Conservation (phyloP, 2,888 invertebrate species). For the Cepaea hortensis region DNA sequence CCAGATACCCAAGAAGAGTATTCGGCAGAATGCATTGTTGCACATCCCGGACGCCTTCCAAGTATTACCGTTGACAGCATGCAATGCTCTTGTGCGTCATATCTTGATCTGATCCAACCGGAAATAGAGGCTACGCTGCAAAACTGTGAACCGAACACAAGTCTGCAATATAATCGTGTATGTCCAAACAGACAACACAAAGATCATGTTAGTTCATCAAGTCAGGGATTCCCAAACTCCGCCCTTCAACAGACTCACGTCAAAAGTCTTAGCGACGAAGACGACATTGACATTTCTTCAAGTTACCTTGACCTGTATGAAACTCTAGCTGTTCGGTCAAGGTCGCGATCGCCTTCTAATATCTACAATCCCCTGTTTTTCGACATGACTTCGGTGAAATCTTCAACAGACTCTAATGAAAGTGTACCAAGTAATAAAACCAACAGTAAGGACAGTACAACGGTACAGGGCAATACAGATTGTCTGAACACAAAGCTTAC, state of each 20-base stretch:
- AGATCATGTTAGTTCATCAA: neutral
- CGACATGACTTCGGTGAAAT: neutral
- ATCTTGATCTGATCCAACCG: conserved; percentile 17
- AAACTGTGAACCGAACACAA: too few species aligned
- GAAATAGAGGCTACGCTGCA: neutral
- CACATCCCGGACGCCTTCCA: neutral
- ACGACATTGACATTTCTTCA: neutral
- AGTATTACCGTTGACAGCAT: neutral
- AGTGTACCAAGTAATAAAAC: neutral
- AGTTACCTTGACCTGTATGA: conserved; percentile 43
- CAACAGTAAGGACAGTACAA: neutral
- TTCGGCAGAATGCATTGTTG: neutral
- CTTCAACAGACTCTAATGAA: neutral
- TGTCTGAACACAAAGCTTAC: neutral
- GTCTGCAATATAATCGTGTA: neutral
- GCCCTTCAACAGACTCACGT: conserved; percentile 11
- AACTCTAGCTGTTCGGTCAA: conserved; percentile 23
- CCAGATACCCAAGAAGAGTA: neutral
- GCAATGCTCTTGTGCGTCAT: conserved; percentile 16
- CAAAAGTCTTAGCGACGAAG: neutral
- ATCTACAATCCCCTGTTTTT: conserved; percentile 27
- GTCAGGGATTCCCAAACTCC: neutral
- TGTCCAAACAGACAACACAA: neutral
- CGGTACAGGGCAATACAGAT: neutral
- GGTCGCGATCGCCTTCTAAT: conserved; percentile 40